Percentiles rank a stretch among this genome's conserved stretches.
Evolutionary conservation across 2,113 vertebrate species (phyloP).

Genomic region (Rostratula benghalensis): DNA sequence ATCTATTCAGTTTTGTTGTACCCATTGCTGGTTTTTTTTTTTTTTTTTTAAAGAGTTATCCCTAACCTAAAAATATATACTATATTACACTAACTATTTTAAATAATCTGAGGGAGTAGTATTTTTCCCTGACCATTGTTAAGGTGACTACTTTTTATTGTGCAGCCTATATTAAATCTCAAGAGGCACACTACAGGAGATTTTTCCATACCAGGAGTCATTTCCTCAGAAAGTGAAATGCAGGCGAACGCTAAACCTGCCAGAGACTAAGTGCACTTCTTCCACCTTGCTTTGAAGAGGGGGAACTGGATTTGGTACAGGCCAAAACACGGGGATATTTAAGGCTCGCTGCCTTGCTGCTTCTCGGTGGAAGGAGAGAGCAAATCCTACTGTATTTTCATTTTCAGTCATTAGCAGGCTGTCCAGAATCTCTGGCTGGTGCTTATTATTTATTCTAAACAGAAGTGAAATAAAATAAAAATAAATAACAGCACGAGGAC

Average conservation of each 20-base stretch:
- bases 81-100: neutral
- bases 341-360: neutral
- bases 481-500: neutral
- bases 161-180: neutral
- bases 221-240: constrained; percentile 24
- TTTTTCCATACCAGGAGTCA: neutral
- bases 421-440: neutral
- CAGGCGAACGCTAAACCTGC: constrained; percentile 21
- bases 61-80: neutral
- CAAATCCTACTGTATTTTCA: neutral
- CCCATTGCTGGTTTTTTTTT: neutral
- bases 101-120: neutral
- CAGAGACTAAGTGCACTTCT: neutral
- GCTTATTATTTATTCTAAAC: constrained; percentile 37
- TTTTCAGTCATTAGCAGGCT: constrained; percentile 30
- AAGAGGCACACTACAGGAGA: neutral
- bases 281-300: neutral
- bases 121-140: neutral
- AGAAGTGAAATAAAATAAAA: constrained; percentile 15
- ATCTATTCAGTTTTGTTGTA: neutral
- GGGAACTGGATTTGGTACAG: constrained; percentile 50
- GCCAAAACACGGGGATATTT: constrained; percentile 11
- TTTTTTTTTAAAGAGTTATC: neutral
- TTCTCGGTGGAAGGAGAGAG: neutral
- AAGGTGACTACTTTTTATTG: neutral